Evolutionary conservation across 1,140 invertebrate species (phyloP), one percentile per base, ranked within the genome.

Genomic region (Berghia stephanieae): DNA sequence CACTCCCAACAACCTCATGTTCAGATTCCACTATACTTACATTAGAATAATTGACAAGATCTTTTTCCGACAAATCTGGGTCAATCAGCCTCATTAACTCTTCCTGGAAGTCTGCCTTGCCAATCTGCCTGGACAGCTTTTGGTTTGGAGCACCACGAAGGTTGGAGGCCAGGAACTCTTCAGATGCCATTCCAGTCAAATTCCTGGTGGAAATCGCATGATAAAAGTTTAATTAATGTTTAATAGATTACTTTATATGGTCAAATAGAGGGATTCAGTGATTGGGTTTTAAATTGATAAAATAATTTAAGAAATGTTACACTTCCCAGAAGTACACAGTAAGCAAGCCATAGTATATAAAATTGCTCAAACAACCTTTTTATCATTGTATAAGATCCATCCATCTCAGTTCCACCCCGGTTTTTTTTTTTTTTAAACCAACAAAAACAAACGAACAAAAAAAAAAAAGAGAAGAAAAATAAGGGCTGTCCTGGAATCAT

Each of bases 31-130:
- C 42, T 67, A 27, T n/a, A 81, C 79, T 81, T 79, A 86, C 86
- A 78, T 82, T 70, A 46, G 82, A 79, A n/a, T n/a, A n/a, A 34
- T 79, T 83, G 49, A 81, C 82, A 16, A 86, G 80, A 60, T 87
- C 86, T 77, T 79, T 83, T 69, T 87, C 85, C 78, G 93, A 92
- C 78, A 93, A 93, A 85, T 97, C 96, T 0, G 95, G 95, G 90
- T 95, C 95, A 79, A 98, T 97, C 1, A 98, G 90, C 44, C 94
- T 92, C 91, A 96, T 94, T 3, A 98, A 90, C 84, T 98, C 96
- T 86, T 97, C 95, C 90, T 97, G 94, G 4, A 96, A 82, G 66
- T 85, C 80, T 44, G 80, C 73, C 57, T 75, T 79, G 3, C 82
- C 60, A 43, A 78, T 79, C 4, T 76, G 21, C 18, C 70, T 1